Evolutionary conservation across 2,797 vertebrate genomes (phyloP), one percentile per base, ranked within the genome.

Genomic region (Sebastiscus tertius): DNA sequence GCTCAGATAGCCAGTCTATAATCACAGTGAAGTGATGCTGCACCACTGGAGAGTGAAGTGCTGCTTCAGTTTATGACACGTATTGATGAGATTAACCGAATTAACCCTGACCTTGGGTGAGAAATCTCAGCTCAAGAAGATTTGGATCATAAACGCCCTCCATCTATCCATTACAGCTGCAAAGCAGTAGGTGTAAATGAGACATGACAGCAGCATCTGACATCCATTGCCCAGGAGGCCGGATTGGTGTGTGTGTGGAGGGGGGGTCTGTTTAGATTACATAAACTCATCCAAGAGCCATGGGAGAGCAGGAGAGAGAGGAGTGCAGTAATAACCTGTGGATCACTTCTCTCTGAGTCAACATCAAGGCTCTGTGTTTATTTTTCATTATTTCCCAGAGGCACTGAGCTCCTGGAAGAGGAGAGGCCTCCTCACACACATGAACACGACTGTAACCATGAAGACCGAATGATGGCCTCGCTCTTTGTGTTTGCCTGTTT

Each of bases 371-470:
- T 83, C 72, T 52, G 11, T 91, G 92, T 93, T 90, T 88, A 83
- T 92, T 92, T 94, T 94, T 94, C 92, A 93, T 91, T 90, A 92
- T 88, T 88, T 92, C 89, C 90, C 87, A 82, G 29, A 87, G 86
- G 87, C 85, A 71, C 87, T 63, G 78, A 89, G 89, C 90, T 90
- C 88, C 87, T 85, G 54, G 73, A 79, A 58, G 80, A 69, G 54
- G 80, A 67, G 49, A 89, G 73, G 80, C 42, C 42, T 46, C 80
- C 82, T 87, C 61, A 18, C 29, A 62, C 75, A 78, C 83, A 72
- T 11, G 72, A 75, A 59, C 88, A 60, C 27, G 46, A 75, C 33
- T 56, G 80, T 61, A 62, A 66, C 77, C 33, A 27, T 36, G 27
- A 72, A 39, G 73, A 65, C 36, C n/a, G 80, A 87, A 79, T 76